A percentile compares a stretch with the other conserved stretches of the same genome.
These are phyloP conservation scores for Tachina fera DNA, from an alignment of 2,888 invertebrate species.

Conservation along the genomic window DNA sequence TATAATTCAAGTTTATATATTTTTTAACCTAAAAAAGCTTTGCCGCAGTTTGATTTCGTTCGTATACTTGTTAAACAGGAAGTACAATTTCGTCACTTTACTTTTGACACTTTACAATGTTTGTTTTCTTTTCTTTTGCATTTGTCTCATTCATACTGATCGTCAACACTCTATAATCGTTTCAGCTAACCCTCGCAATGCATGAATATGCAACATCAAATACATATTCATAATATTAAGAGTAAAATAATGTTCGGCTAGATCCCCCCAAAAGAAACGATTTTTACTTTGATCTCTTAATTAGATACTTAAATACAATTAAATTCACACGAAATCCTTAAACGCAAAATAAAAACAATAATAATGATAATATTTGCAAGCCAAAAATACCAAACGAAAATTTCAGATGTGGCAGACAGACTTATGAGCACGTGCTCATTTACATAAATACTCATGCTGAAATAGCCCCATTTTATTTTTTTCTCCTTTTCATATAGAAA, in stretches of 20 bases:
- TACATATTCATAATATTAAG: slow-evolving; percentile 46
- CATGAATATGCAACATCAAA: slow-evolving; percentile 51
- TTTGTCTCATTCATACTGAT: slow-evolving; percentile 18
- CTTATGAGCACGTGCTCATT: slow-evolving; percentile 66
- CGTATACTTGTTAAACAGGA: slow-evolving; percentile 53
- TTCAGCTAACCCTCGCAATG: neutral
- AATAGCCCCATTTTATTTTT: slow-evolving; percentile 14
- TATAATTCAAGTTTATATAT: neutral
- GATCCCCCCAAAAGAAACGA: slow-evolving; percentile 54
- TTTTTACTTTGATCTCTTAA: slow-evolving; percentile 80
- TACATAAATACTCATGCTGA: slow-evolving; percentile 31
- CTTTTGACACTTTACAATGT: slow-evolving; percentile 60
- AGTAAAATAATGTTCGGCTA: slow-evolving; percentile 51
- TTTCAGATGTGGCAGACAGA: slow-evolving; percentile 36
- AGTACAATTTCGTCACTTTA: slow-evolving; percentile 64
- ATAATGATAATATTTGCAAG: slow-evolving; percentile 57
- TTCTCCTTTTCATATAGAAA: slow-evolving; percentile 18
- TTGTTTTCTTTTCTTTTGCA: slow-evolving; percentile 26
- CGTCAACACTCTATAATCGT: slow-evolving; percentile 17
- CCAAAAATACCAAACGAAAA: slow-evolving; percentile 11
- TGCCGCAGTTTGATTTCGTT: neutral
- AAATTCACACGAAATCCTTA: slow-evolving; percentile 79
- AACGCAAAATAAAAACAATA: slow-evolving; percentile 64
- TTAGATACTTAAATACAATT: slow-evolving; percentile 80
- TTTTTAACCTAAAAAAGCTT: slow-evolving; percentile 24